These are phyloP conservation scores for Epinephelus cyanopodus DNA, from an alignment of 2,113 vertebrate genomes.

Conservation along the genomic window DNA sequence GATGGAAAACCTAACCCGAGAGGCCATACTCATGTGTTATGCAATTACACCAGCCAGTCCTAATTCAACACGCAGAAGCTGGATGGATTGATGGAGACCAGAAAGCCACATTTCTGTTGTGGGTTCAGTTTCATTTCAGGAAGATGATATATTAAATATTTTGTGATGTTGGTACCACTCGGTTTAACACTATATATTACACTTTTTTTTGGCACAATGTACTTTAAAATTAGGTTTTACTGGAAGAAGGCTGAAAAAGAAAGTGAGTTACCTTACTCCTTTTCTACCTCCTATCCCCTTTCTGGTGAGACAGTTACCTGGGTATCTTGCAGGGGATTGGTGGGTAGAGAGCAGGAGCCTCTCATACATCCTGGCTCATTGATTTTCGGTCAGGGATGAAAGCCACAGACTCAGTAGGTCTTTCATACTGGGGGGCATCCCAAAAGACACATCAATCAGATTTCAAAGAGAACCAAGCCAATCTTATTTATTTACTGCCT, in stretches of 20 bases:
- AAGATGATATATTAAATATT: conserved; percentile 25
- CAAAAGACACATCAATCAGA: conserved; percentile 84
- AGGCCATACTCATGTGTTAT: conserved; percentile 73
- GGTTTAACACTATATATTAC: neutral
- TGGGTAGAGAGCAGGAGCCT: conserved; percentile 69
- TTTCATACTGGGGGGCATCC: conserved; percentile 79
- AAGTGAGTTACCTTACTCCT: conserved; percentile 6
- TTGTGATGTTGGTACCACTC: neutral
- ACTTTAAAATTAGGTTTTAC: conserved; percentile 33
- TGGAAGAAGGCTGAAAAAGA: conserved; percentile 12
- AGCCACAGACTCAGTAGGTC: conserved; percentile 81
- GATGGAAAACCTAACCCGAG: conserved; percentile 74
- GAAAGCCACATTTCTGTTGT: conserved; percentile 41
- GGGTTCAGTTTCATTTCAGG: conserved; percentile 43
- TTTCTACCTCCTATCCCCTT: conserved; percentile 52
- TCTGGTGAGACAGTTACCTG: conserved; percentile 67
- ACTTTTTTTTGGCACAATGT: neutral
- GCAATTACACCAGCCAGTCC: conserved; percentile 77
- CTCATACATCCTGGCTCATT: conserved; percentile 79
- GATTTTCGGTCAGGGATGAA: conserved; percentile 83
- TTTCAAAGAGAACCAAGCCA: conserved; percentile 77
- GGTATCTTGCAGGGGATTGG: conserved; percentile 74
- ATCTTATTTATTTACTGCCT: conserved; percentile 84
- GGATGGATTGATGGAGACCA: conserved; percentile 65
- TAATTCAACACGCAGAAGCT: conserved; percentile 65